Base-by-base conservation (phyloP, 2,113 vertebrate species). In the Chlamydotis undulata region DNA sequence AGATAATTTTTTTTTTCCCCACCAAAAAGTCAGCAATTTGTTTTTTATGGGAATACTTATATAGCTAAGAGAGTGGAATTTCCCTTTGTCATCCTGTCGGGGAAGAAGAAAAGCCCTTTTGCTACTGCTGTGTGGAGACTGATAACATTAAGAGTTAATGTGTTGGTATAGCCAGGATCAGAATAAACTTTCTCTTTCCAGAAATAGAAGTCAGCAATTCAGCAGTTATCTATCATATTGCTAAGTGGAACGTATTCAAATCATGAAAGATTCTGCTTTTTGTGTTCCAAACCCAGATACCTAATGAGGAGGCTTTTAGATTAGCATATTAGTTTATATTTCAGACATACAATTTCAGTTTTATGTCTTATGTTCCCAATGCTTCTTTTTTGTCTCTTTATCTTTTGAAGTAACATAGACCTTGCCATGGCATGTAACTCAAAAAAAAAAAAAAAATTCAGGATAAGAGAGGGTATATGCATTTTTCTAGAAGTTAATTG, bases 171-270 rank as follows among this genome's bases (percentile, higher is more conserved):
- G 31, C 14, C 18, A 33, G 75, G 33, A 21, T 43, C 29, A 64
- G 50, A 89, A 87, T 83, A 67, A 93, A 71, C 45, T 70, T 71
- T 71, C 28, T 63, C 8, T 64, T 95, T 92, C 47, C 71, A 77
- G 68, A 94, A 93, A 77, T 31, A 83, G 89, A 57, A 95, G 49
- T 47, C 64, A 80, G 43, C 28, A 37, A 41, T 82, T 80, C 83
- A 90, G 61, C 49, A 80, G 28, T 89, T 95, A 60, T 55, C 37
- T 83, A 83, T 94, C 59, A 24, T 67, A 69, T 60, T 90, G 89
- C 82, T 73, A 94, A 95, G 52, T 91, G 26, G 47, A 69, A 68
- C 45, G 82, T 93, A 90, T 9, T 92, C 61, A 88, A 92, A 93
- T 83, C 37, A 80, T 74, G 47, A 78, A 74, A 50, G 60, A 26